Percentiles rank a stretch among this genome's conserved stretches.
Conservation (phyloP, 2,888 invertebrate genomes). For the Norana najaformis region DNA sequence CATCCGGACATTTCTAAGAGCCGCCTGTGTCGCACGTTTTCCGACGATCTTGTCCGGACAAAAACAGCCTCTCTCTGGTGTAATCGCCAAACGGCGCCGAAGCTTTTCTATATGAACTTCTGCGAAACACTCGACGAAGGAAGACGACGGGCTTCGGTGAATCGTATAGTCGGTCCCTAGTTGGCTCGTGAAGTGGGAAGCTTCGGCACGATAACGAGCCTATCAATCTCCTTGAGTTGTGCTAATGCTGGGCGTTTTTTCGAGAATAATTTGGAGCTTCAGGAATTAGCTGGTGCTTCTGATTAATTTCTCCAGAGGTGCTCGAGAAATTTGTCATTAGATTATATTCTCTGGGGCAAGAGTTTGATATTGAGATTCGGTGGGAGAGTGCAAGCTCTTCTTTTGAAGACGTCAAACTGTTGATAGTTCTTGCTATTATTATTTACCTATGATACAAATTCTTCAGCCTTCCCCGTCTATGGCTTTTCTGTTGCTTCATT, state of each 20-base stretch:
- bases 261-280: neutral
- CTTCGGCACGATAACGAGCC: neutral
- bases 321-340: neutral
- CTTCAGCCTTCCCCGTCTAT: no score
- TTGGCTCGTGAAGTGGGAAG: neutral
- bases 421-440: neutral
- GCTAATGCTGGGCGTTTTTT: neutral
- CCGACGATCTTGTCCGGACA: neutral
- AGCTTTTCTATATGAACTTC: neutral
- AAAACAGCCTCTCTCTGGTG: constrained; percentile 8
- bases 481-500: no score
- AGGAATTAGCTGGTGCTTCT: neutral
- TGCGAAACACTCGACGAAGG: neutral
- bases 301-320: constrained; percentile 4
- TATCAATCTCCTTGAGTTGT: neutral
- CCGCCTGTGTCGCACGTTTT: neutral
- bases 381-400: neutral
- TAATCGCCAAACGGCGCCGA: neutral
- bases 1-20: neutral
- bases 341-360: neutral
- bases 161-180: neutral
- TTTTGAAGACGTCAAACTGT: neutral
- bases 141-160: neutral
- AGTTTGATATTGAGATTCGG: neutral
- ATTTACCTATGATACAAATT: neutral